Percentiles rank a stretch among this genome's conserved stretches.
These are phyloP conservation scores for Threskiornis aethiopicus DNA, from an alignment of 2,797 vertebrate species.

Conservation along the genomic window DNA sequence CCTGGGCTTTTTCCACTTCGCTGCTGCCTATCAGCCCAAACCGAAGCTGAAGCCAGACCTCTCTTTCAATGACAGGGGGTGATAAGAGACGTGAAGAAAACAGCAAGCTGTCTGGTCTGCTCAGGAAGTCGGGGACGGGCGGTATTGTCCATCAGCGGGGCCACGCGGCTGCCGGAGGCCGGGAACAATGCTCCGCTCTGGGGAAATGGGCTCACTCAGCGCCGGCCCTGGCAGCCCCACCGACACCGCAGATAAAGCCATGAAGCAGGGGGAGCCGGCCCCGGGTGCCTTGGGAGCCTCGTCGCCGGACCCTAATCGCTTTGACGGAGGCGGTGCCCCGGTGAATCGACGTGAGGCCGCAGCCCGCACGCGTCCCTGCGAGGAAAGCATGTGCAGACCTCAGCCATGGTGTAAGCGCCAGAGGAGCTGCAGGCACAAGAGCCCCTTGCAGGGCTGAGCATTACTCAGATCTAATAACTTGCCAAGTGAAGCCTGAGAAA, in stretches of 20 bases:
- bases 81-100: slow-evolving; percentile 85
- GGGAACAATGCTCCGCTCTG: slow-evolving; percentile 81
- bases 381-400: background rate
- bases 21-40: slow-evolving; percentile 60
- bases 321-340: background rate
- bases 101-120: slow-evolving; percentile 84
- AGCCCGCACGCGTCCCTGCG: background rate
- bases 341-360: background rate
- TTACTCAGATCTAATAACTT: background rate
- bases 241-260: slow-evolving; percentile 69
- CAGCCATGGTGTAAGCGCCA: background rate
- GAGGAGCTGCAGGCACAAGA: background rate
- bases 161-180: slow-evolving; percentile 71
- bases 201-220: slow-evolving; percentile 81
- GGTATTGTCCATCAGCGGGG: slow-evolving; percentile 81
- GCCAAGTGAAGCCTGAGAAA: slow-evolving; percentile 35
- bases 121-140: slow-evolving; percentile 87
- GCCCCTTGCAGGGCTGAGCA: background rate
- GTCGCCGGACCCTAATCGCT: background rate
- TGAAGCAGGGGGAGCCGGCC: background rate
- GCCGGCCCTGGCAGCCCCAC: slow-evolving; percentile 50
- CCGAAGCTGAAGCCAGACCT: slow-evolving; percentile 60
- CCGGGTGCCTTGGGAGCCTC: background rate
- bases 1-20: slow-evolving; percentile 41
- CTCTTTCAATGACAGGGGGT: slow-evolving; percentile 76